Evolutionary conservation across 2,797 vertebrate genomes (phyloP), one percentile per base, ranked within the genome.

Genomic region (Scolopax bukidnonensis): DNA sequence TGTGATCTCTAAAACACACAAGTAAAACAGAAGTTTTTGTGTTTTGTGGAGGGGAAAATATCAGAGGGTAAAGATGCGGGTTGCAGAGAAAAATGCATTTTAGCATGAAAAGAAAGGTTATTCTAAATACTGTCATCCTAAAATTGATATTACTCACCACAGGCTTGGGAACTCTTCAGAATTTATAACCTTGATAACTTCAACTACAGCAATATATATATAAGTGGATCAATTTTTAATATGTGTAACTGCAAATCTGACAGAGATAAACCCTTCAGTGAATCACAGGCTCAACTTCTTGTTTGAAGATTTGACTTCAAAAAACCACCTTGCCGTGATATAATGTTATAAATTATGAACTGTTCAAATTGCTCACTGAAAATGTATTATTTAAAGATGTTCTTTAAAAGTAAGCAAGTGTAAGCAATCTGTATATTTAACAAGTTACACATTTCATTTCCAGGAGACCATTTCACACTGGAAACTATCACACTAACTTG

Each of bases 151-250:
- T 95, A 40, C 7, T 86, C 43, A 71, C 41, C 28, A 76, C 9
- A 80, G 51, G 33, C 68, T 78, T 70, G 48, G 43, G 50, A 86
- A 45, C 25, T 60, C 15, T 84, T 91, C 15, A 33, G 74, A 95
- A 95, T 96, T 95, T 92, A 84, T 81, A 89, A 92, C 65, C 56
- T 73, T 51, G 82, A 80, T 81, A 79, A 47, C 61, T 95, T 85
- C 78, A 76, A 78, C 47, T 82, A 41, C 24, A 93, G 43, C 48
- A 74, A 87, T 50, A 88, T 57, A 84, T 38, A 48, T 74, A 27
- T 50, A 89, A 91, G 32, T 91, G 11, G 60, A 93, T 93, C 76
- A 71, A 50, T 87, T 96, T 96, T 95, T 83, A 90, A 61, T 87
- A 86, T 32, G 36, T 89, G 53, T 82, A 94, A 93, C 91, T 65